A percentile compares a stretch with the other conserved stretches of the same genome.
These are phyloP conservation scores for Sitodiplosis mosellana DNA, from an alignment of 1,140 invertebrate genomes.

Conservation along the genomic window DNA sequence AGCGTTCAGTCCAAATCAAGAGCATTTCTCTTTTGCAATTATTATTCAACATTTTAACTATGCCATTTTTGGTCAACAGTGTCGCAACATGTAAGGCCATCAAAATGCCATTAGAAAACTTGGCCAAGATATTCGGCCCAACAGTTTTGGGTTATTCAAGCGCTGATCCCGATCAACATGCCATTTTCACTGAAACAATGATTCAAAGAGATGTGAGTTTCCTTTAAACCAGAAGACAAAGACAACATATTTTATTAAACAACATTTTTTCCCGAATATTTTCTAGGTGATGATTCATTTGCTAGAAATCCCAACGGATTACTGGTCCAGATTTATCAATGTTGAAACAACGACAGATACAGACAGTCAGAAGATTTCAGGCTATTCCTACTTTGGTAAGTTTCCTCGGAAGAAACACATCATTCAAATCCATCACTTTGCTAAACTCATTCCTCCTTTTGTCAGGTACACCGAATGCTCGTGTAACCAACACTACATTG, in stretches of 20 bases:
- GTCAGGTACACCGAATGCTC: background rate
- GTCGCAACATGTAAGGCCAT: slow-evolving; percentile 43
- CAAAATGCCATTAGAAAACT: slow-evolving; percentile 60
- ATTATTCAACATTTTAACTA: too few relatives aligned
- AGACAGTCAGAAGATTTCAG: background rate
- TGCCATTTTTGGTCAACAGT: background rate
- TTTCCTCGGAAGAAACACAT: background rate
- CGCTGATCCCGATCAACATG: slow-evolving; percentile 35
- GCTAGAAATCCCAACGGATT: background rate
- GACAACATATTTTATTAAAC: background rate
- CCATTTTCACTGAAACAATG: slow-evolving; percentile 32
- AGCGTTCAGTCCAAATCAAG: too few relatives aligned
- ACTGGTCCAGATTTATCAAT: background rate
- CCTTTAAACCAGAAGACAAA: background rate
- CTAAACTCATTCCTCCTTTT: background rate
- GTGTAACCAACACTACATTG: background rate
- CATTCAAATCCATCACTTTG: too few relatives aligned
- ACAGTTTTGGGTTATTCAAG: slow-evolving; percentile 66
- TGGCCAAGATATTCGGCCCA: slow-evolving; percentile 69
- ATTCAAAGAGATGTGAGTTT: slow-evolving; percentile 33
- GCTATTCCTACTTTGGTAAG: background rate
- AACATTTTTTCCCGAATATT: background rate
- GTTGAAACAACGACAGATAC: background rate
- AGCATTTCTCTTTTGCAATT: too few relatives aligned
- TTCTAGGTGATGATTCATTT: background rate